Percentiles rank a stretch among this genome's conserved stretches.
phyloP scores from a whole-genome alignment of 2,888 invertebrate genomes.

The Dione juno region DNA sequence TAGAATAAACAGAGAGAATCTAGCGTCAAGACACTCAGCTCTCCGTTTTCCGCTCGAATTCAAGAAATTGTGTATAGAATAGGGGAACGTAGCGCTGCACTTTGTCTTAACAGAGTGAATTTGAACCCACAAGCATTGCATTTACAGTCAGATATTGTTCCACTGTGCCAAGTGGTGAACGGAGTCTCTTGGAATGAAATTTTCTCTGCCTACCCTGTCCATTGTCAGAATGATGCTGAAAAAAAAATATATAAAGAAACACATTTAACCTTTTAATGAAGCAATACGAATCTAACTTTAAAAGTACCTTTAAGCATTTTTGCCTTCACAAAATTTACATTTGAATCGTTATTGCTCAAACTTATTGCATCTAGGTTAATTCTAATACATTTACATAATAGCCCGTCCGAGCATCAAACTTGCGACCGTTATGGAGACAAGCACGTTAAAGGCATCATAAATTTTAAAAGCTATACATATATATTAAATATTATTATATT shows the following conservation, averaged over 20 bases:
- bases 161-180: not conserved
- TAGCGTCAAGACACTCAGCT: not conserved
- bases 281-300: not conserved
- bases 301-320: slow-evolving; percentile 13
- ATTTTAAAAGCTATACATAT: slow-evolving; percentile 24
- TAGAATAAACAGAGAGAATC: not conserved
- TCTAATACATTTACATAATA: slow-evolving; percentile 41
- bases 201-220: not conserved
- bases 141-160: too few relatives aligned
- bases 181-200: not conserved
- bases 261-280: not conserved
- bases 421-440: slow-evolving; percentile 23
- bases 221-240: too few relatives aligned
- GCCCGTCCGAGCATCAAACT: slow-evolving; percentile 27
- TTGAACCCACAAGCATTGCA: too few relatives aligned
- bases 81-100: not conserved
- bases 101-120: not conserved
- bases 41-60: not conserved
- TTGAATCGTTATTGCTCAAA: slow-evolving; percentile 41
- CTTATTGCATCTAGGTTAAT: slow-evolving; percentile 43
- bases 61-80: not conserved
- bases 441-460: slow-evolving; percentile 33
- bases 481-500: slow-evolving; percentile 22
- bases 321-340: slow-evolving; percentile 36
- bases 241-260: too few relatives aligned